Evolutionary conservation across 2,113 vertebrate genomes (phyloP).

Genomic region (Labeo rohita): DNA sequence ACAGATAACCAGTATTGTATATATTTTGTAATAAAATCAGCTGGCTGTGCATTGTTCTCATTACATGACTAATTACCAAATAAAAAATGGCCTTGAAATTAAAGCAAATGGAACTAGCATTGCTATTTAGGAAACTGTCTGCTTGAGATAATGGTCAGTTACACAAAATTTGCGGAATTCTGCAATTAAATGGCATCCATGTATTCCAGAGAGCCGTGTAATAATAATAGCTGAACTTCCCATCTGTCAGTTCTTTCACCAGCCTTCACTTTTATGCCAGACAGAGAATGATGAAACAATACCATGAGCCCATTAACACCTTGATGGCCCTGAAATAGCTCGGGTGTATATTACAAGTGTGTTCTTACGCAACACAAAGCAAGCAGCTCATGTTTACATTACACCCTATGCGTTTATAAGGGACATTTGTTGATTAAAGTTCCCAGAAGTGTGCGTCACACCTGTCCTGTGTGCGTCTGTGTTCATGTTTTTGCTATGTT

Average conservation of each 20-base stretch:
- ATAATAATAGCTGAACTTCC: constrained; percentile 26
- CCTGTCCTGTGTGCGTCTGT: not conserved
- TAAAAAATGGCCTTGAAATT: not conserved
- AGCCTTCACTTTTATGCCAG: constrained; percentile 11
- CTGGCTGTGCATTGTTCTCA: not conserved
- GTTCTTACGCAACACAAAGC: constrained; percentile 41
- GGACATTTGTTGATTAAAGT: constrained; percentile 21
- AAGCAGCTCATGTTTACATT: constrained; percentile 47
- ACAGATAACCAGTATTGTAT: too few relatives aligned
- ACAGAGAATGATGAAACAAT: constrained; percentile 36
- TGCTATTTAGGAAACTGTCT: not conserved
- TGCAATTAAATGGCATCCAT: not conserved
- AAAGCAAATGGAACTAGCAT: not conserved
- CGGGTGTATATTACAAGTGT: not conserved
- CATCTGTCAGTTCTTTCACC: constrained; percentile 25
- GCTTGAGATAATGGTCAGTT: not conserved
- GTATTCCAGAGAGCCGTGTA: not conserved
- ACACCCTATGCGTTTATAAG: constrained; percentile 20
- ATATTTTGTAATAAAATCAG: too few relatives aligned
- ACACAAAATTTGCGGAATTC: not conserved
- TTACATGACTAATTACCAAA: not conserved
- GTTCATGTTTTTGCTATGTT: constrained; percentile 37
- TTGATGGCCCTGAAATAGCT: constrained; percentile 40
- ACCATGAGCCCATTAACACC: constrained; percentile 40
- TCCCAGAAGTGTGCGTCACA: constrained; percentile 8